Conservation (phyloP, 2,888 invertebrate species). For the Zaprionus lineosus region DNA sequence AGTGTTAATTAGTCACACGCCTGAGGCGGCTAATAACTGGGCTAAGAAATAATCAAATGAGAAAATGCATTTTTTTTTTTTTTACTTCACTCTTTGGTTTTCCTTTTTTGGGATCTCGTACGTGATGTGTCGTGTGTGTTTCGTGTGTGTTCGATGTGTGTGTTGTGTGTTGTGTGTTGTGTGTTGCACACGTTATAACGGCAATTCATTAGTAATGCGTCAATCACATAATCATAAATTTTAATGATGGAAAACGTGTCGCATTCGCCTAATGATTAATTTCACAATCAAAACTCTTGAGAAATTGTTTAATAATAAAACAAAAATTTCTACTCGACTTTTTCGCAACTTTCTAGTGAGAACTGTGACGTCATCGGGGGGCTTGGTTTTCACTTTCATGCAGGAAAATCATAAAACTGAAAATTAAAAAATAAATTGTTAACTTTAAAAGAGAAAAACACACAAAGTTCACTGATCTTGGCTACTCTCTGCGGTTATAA, state of each 20-base stretch:
- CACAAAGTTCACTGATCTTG: slow-evolving; percentile 65
- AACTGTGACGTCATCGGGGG: slow-evolving; percentile 39
- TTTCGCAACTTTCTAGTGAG: slow-evolving; percentile 25
- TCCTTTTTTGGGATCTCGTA: slow-evolving; percentile 44
- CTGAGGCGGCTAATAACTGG: slow-evolving; percentile 63
- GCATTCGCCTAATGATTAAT: slow-evolving; percentile 39
- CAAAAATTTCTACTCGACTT: too few species aligned
- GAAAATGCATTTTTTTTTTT: not conserved
- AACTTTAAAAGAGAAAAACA: not conserved
- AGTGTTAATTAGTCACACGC: slow-evolving; percentile 60
- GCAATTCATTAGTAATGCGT: slow-evolving; percentile 58
- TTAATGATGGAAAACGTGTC: slow-evolving; percentile 71
- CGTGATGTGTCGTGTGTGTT: slow-evolving; percentile 44
- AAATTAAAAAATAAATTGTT: slow-evolving; percentile 1
- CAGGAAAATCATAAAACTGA: slow-evolving; percentile 28
- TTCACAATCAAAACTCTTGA: slow-evolving; percentile 33
- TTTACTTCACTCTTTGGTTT: not conserved
- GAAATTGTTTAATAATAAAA: not conserved
- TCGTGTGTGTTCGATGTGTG: too few species aligned
- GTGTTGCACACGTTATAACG: slow-evolving; percentile 47
- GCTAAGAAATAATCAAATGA: slow-evolving; percentile 40
- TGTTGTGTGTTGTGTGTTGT: too few species aligned
- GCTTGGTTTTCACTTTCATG: slow-evolving; percentile 60
- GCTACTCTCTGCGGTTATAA: slow-evolving; percentile 27
- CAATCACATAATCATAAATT: slow-evolving; percentile 63